Percentiles rank a stretch among this genome's conserved stretches.
These are phyloP conservation scores for Anhinga anhinga DNA, from an alignment of 2,113 vertebrate genomes.

Conservation along the genomic window DNA sequence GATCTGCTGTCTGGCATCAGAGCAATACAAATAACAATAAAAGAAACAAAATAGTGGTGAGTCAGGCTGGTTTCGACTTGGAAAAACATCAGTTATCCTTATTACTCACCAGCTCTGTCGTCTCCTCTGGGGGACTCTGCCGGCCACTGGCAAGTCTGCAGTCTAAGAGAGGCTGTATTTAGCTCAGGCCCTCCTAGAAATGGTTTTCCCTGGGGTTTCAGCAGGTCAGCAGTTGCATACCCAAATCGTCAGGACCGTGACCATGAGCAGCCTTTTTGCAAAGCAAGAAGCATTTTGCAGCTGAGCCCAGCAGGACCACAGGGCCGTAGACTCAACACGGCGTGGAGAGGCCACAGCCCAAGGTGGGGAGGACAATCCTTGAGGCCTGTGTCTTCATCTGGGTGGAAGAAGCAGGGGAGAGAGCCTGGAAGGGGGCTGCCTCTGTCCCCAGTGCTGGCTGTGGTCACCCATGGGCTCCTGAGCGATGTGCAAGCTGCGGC, in stretches of 20 bases:
- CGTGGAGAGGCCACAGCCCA: neutral
- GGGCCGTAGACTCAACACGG: rapidly evolving
- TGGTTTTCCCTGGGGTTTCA: neutral
- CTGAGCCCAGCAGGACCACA: neutral
- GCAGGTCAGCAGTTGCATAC: neutral
- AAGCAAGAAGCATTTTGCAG: neutral
- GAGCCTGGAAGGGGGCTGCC: neutral
- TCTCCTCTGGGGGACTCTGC: neutral
- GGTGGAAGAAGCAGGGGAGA: neutral
- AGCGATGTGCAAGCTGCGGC: rapidly evolving
- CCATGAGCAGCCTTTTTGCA: neutral
- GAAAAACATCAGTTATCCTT: slow-evolving; percentile 17
- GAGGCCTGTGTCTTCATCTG: neutral
- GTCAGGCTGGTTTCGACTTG: slow-evolving; percentile 25
- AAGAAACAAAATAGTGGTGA: slow-evolving; percentile 38
- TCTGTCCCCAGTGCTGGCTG: neutral
- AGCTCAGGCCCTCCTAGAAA: neutral
- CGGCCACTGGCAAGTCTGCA: neutral
- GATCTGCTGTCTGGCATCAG: slow-evolving; percentile 36
- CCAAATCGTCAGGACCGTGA: neutral
- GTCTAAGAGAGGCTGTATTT: neutral
- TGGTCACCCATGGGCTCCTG: neutral
- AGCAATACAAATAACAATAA: slow-evolving; percentile 47
- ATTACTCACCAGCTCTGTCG: neutral
- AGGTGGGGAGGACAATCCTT: neutral